Base-by-base conservation (phyloP, 2,113 vertebrate species). In the Forbesichthys agassizii region DNA sequence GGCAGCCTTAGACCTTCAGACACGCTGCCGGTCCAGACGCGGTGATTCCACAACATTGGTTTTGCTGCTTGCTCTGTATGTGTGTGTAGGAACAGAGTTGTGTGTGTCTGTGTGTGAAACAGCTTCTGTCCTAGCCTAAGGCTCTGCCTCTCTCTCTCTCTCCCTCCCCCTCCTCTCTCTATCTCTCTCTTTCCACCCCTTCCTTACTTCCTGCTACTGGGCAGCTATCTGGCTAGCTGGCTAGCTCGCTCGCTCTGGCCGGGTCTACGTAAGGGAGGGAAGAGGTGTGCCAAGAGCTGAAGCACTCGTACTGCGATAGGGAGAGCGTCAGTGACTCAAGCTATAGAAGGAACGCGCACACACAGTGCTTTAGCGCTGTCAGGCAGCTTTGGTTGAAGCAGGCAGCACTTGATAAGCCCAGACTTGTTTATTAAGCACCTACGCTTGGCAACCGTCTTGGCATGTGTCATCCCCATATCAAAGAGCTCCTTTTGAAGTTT, bases 201-300 rank as follows among this genome's bases (percentile, higher is more conserved):
- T 6, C 14, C 79, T 90, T 69, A 89, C 85, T 93, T 92, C 85
- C 92, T 90, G 88, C 88, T 85, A 74, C 73, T 74, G 70, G 18
- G 73, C 67, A 42, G 27, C 20, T 3, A 33, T 2, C 9, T 4
- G 3, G 27, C 20, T 3, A 33, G 5, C 9, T 4, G 3, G 42
- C 13, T 51, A 69, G 20, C 42, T 33, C 66, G 49, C 71, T 27
- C 27, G 27, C 27, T 27, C 71, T 74, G 78, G 71, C 46, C 64
- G 66, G 64, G 58, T 77, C 87, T 48, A 27, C 48, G 60, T 42
- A 53, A 53, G 46, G 48, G 4, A 8, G 52, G 1, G 11, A 10
- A 16, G 18, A 16, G 60, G 16, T 7, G 46, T 6, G 7, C 36
- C 4, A 42, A 7, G 7, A 42, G 36, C 36, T 42, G 36, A 42